phyloP scores from a whole-genome alignment of 2,113 vertebrate genomes.

The Lucifuga dentata region DNA sequence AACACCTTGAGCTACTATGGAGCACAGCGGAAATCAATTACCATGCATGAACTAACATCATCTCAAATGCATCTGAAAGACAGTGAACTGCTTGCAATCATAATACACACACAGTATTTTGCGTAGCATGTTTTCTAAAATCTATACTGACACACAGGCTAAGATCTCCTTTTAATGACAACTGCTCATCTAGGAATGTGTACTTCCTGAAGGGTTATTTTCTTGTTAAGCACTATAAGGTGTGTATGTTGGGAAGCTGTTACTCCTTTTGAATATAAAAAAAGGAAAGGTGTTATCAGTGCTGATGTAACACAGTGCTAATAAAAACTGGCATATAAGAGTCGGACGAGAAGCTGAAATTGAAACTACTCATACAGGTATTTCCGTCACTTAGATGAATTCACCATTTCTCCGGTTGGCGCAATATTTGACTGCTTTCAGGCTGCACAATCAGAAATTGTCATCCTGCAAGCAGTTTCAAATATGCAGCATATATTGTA shows the following conservation, averaged over 20 bases:
- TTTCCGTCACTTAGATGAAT: background rate
- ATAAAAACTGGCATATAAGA: no score
- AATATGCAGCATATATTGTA: background rate
- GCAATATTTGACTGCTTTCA: background rate
- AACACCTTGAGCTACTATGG: constrained; percentile 26
- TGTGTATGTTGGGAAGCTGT: constrained; percentile 13
- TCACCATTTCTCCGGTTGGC: constrained; percentile 13
- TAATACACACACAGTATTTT: no score
- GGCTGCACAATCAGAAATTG: background rate
- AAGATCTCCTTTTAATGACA: background rate
- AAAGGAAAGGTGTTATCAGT: background rate
- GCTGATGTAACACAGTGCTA: no score
- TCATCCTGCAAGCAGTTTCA: background rate
- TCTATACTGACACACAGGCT: constrained; percentile 1
- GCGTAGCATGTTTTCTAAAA: no score
- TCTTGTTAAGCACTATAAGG: constrained; percentile 12
- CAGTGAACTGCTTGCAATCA: no score
- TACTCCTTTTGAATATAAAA: constrained; percentile 2
- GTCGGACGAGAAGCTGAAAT: no score
- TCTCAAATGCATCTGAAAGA: constrained; percentile 14
- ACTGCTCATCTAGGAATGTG: constrained; percentile 10
- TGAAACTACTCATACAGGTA: background rate
- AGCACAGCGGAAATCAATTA: constrained; percentile 40
- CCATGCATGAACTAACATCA: constrained; percentile 28
- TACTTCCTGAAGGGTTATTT: constrained; percentile 19